Base-by-base conservation (phyloP, 2,113 vertebrate species). In the Tetrao urogallus region DNA sequence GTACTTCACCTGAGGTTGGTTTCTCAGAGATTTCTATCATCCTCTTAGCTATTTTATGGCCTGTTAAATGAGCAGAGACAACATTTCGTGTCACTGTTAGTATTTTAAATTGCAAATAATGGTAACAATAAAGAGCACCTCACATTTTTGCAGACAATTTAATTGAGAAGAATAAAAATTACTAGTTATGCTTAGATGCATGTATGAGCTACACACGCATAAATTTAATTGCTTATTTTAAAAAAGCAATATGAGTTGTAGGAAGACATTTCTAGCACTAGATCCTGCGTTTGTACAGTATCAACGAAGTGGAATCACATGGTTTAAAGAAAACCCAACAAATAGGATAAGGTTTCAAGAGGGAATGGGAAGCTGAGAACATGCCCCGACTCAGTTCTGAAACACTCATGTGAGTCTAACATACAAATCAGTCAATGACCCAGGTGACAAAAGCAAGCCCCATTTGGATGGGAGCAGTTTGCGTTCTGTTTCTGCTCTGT, bases 91-190 rank as follows among this genome's bases (percentile, higher is more conserved):
- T 92, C 82, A 61, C 54, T 36, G 57, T 88, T 93, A 85, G 25
- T 66, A 86, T 92, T 95, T 93, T 72, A 82, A 89, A 92, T 94
- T 74, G 83, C 45, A 92, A 91, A 87, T 80, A 60, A 91, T 61
- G 57, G 67, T 60, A 89, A 94, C 89, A 86, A 75, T 43, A 73
- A 92, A 82, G 77, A 96, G 64, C 45, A 92, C 28, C 89, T 96
- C 76, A 28, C 80, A 76, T 60, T 94, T 95, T 94, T 88, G 92
- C 72, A 96, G 72, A 47, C 69, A 67, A 80, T 83, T 95, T 94
- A 36, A 92, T 83, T 69, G 47, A 43, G 60, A 92, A 81, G 78
- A 89, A 91, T 71, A 91, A 93, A 94, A 95, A 92, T 79, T 92
- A 85, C 78, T 67, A 71, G 50, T 73, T 89, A 69, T 87, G 71